Percentiles rank a stretch among this genome's conserved stretches.
phyloP scores from a whole-genome alignment of 92 coral and sea anemone species.

The Phenganax marumi region DNA sequence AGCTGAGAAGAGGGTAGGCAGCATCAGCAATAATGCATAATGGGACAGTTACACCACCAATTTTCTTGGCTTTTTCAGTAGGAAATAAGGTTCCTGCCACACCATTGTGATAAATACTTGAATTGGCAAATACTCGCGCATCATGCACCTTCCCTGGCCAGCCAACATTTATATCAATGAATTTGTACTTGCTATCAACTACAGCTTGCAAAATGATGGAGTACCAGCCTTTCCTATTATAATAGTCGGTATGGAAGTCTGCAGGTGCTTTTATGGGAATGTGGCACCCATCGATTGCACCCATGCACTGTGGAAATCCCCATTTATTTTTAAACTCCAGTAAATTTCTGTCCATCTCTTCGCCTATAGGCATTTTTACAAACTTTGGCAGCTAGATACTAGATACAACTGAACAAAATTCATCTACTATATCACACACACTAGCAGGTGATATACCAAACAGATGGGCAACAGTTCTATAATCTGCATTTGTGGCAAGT shows the following conservation, averaged over 20 bases:
- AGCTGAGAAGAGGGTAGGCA: too few relatives aligned
- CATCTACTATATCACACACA: constrained; percentile 24
- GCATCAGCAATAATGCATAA: too few relatives aligned
- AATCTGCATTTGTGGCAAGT: constrained; percentile 37
- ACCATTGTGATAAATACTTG: constrained; percentile 36
- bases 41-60: too few relatives aligned
- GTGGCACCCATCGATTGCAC: constrained; percentile 54
- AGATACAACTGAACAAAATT: constrained; percentile 21
- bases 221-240: constrained; percentile 43
- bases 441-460: constrained; percentile 37
- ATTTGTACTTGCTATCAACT: constrained; percentile 31
- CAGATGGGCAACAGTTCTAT: constrained; percentile 46
- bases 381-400: neutral
- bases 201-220: constrained; percentile 41
- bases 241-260: constrained; percentile 41
- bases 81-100: constrained; percentile 37
- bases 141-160: constrained; percentile 58
- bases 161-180: constrained; percentile 45
- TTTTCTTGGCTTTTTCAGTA: too few relatives aligned
- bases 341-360: constrained; percentile 4
- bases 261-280: constrained; percentile 46
- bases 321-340: constrained; percentile 9
- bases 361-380: constrained; percentile 35
- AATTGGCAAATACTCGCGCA: constrained; percentile 45
- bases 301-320: constrained; percentile 55